phyloP scores from a whole-genome alignment of 53 echinoderm and acorn worm species.

The Echinarachnius parma region DNA sequence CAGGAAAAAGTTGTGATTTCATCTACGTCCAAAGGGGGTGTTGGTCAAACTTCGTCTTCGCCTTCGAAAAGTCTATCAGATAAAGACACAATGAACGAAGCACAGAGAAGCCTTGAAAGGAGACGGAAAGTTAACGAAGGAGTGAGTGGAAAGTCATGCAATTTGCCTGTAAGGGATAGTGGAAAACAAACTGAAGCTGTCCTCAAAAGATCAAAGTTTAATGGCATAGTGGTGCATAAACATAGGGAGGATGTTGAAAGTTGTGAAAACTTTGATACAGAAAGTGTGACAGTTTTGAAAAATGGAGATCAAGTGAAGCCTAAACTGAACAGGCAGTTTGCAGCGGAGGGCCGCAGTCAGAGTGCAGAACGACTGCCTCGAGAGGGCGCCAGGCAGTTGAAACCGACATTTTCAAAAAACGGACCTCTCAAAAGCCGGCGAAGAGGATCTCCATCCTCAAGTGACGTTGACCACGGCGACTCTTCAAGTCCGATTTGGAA shows the following conservation, averaged over 20 bases:
- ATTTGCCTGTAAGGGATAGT: constrained; percentile 11
- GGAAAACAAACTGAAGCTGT: background rate
- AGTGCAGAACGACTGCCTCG: background rate
- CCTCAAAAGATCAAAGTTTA: constrained; percentile 12
- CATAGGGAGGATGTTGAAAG: constrained; percentile 4
- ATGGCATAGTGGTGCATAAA: constrained; percentile 9
- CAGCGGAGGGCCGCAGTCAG: constrained; percentile 8
- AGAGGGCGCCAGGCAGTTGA: constrained; percentile 23
- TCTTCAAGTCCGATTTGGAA: constrained; percentile 36
- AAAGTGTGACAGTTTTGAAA: background rate
- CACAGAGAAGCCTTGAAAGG: constrained; percentile 20
- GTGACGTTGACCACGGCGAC: constrained; percentile 20
- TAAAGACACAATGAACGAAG: constrained; percentile 18
- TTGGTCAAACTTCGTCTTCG: background rate
- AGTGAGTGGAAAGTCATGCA: background rate
- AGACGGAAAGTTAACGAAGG: constrained; percentile 5
- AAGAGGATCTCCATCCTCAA: background rate
- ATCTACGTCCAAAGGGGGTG: background rate
- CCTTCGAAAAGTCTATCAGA: constrained; percentile 6
- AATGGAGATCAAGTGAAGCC: constrained; percentile 5
- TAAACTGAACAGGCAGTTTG: constrained; percentile 17
- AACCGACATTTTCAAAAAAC: background rate
- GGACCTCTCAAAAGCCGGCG: background rate
- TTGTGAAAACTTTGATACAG: background rate
- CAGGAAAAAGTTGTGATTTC: constrained; percentile 21